Conservation (phyloP, 2,113 vertebrate species). For the Tupaia tana region DNA sequence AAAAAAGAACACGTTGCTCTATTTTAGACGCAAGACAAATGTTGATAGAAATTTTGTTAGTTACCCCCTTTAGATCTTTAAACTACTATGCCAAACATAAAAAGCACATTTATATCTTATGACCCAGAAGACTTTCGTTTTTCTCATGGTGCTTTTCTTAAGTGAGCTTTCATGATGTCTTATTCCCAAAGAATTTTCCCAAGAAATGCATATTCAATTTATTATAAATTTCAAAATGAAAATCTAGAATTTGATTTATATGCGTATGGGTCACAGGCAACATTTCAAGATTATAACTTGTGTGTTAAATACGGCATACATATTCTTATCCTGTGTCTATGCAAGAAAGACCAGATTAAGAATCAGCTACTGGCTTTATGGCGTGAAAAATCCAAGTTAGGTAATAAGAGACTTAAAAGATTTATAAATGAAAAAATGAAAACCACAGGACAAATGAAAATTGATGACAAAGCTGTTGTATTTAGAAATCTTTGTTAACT, state of each 20-base stretch:
- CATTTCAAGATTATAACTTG: background rate
- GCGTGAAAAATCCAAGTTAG: background rate
- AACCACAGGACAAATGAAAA: background rate
- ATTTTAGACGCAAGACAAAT: background rate
- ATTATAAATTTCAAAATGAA: constrained; percentile 50
- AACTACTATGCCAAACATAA: background rate
- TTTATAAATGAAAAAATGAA: background rate
- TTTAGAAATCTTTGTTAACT: background rate
- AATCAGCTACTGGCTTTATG: background rate
- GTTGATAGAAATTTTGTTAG: background rate
- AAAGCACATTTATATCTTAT: background rate
- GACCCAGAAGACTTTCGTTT: background rate
- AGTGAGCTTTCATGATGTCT: constrained; percentile 37
- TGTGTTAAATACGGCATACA: background rate
- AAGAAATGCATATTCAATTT: background rate
- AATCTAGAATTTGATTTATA: background rate
- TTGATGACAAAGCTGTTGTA: background rate
- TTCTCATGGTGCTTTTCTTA: background rate
- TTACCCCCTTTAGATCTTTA: background rate
- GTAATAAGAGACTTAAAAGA: background rate
- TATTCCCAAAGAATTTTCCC: constrained; percentile 6
- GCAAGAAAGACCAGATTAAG: background rate
- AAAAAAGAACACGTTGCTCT: background rate
- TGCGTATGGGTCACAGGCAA: background rate
- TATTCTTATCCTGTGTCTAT: background rate